A percentile compares a stretch with the other conserved stretches of the same genome.
These are phyloP conservation scores for Arrhopalites spinosus DNA, from an alignment of 2,888 invertebrate species.

Conservation along the genomic window DNA sequence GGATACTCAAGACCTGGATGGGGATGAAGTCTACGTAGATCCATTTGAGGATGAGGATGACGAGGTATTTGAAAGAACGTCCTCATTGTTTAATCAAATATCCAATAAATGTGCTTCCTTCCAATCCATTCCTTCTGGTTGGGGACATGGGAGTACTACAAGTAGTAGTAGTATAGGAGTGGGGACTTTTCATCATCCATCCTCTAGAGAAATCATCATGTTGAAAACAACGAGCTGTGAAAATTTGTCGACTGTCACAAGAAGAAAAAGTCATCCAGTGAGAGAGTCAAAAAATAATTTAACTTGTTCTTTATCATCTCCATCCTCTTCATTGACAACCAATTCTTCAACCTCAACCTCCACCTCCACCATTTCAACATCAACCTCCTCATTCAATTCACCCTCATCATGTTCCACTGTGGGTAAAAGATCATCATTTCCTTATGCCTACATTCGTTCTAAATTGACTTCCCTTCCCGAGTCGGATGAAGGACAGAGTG, in stretches of 20 bases:
- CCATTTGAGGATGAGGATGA: conserved; percentile 36
- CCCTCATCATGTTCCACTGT: not conserved
- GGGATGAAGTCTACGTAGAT: conserved; percentile 18
- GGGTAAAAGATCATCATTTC: conserved; percentile 53
- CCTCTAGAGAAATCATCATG: not conserved
- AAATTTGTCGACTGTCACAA: conserved; percentile 34
- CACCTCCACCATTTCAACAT: not conserved
- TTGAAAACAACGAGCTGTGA: conserved; percentile 53
- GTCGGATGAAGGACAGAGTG: conserved; percentile 56
- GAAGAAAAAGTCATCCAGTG: not conserved
- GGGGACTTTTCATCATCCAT: not conserved
- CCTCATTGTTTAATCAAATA: not conserved
- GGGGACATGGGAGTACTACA: not conserved
- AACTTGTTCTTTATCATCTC: not conserved
- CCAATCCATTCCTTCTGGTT: not conserved
- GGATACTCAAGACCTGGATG: conserved; percentile 48
- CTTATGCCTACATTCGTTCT: conserved; percentile 56
- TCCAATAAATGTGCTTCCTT: not conserved
- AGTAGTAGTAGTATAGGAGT: not conserved
- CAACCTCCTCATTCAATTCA: not conserved
- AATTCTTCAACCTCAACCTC: not conserved
- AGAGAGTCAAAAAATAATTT: not conserved
- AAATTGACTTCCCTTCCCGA: conserved; percentile 55
- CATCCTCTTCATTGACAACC: not conserved
- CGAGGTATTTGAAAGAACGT: conserved; percentile 21